Conservation (phyloP, 2,888 invertebrate species). For the Cosmorhoe ocellata region DNA sequence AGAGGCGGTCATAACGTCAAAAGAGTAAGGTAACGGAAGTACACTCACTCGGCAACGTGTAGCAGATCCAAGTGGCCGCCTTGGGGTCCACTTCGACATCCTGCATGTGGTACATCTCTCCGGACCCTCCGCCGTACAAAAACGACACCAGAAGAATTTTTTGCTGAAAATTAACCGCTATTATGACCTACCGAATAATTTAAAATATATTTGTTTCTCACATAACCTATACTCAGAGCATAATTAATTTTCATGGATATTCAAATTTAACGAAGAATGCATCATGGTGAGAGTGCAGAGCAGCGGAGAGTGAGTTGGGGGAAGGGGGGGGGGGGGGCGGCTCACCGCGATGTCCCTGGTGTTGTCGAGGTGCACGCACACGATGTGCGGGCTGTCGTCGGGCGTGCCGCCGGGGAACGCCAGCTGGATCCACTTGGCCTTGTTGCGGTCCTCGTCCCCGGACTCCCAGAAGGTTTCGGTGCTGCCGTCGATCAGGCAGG, state of each 20-base stretch:
- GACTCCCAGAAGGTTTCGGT: constrained; percentile 99
- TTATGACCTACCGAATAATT: no score
- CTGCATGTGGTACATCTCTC: constrained; percentile 90
- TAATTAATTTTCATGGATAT: not conserved
- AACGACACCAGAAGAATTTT: constrained; percentile 94
- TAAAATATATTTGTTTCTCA: not conserved
- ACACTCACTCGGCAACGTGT: constrained; percentile 87
- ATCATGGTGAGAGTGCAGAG: not conserved
- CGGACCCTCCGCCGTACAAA: constrained; percentile 90
- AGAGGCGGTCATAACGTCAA: no score
- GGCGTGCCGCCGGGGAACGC: constrained; percentile 64
- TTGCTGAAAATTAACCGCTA: constrained; percentile 83
- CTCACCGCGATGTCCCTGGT: constrained; percentile 93
- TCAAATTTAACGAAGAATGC: not conserved
- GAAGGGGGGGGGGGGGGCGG: no score
- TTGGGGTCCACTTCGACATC: constrained; percentile 93
- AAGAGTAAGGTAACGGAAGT: no score
- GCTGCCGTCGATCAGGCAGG: constrained; percentile 94
- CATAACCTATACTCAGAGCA: not conserved
- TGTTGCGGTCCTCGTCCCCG: constrained; percentile 97
- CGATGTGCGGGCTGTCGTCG: constrained; percentile 84
- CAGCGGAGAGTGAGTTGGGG: no score
- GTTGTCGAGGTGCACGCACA: constrained; percentile 97
- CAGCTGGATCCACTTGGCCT: constrained; percentile 91
- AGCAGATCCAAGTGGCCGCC: constrained; percentile 95